phyloP scores from a whole-genome alignment of 2,888 invertebrate genomes.

The Ligdia adustata region DNA sequence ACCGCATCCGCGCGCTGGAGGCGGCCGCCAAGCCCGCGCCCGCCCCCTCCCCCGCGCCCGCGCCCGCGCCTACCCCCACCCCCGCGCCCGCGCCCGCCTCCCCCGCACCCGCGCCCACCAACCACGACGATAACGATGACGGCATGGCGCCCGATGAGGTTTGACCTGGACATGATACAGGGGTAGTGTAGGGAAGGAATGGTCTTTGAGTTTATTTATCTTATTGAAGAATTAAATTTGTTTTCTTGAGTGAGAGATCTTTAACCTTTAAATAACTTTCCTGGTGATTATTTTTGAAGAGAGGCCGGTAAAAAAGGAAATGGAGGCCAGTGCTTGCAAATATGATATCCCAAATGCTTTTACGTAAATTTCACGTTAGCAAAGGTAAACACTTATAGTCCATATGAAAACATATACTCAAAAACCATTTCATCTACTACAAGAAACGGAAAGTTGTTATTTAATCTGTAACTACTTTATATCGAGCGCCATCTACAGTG shows the following conservation, averaged over 20 bases:
- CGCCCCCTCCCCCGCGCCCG: constrained; percentile 56
- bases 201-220: constrained; percentile 12
- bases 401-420: too few relatives aligned
- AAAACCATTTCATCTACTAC: constrained; percentile 1
- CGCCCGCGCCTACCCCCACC: constrained; percentile 31
- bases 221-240: not conserved
- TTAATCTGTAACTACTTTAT: constrained; percentile 16
- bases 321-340: too few relatives aligned
- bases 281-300: too few relatives aligned
- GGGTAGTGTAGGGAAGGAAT: not conserved
- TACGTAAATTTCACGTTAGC: too few relatives aligned
- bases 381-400: too few relatives aligned
- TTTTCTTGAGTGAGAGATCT: too few relatives aligned
- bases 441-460: constrained; percentile 16
- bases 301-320: too few relatives aligned
- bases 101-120: constrained; percentile 45
- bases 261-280: too few relatives aligned
- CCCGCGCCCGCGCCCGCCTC: constrained; percentile 54
- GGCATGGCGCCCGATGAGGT: constrained; percentile 85
- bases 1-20: constrained; percentile 91
- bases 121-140: constrained; percentile 65
- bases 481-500: constrained; percentile 15
- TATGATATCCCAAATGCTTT: too few relatives aligned
- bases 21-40: constrained; percentile 71
- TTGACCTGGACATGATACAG: constrained; percentile 44